These are phyloP conservation scores for Spongilla lacustris DNA, from an alignment of 37 sponge, comb jelly and placozoan genomes.

Conservation along the genomic window DNA sequence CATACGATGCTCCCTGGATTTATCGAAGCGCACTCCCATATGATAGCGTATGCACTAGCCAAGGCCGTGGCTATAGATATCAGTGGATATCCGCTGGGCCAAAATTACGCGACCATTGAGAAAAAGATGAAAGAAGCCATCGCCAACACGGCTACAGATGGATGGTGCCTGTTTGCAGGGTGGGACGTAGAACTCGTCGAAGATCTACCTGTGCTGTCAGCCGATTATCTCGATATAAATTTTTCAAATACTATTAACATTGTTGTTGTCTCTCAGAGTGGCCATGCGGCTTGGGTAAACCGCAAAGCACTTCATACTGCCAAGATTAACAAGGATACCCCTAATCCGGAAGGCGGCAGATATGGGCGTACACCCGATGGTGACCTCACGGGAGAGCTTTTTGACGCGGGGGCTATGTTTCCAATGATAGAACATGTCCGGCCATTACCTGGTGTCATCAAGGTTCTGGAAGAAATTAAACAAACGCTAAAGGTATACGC, in stretches of 20 bases:
- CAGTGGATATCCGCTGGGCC: background rate
- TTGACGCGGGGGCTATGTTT: conserved; percentile 17
- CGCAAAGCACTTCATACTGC: conserved; percentile 26
- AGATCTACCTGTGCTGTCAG: conserved; percentile 31
- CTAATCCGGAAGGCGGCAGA: conserved; percentile 9
- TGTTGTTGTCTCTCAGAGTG: conserved; percentile 29
- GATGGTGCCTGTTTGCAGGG: conserved; percentile 56
- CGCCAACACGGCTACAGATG: background rate
- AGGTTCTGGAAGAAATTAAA: background rate
- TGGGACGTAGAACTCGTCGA: conserved; percentile 47
- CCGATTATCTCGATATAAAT: conserved; percentile 32
- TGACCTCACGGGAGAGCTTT: conserved; percentile 39
- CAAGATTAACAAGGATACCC: conserved; percentile 13
- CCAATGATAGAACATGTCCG: background rate
- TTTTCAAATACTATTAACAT: conserved; percentile 29
- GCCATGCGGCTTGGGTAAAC: conserved; percentile 54
- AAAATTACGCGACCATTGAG: background rate
- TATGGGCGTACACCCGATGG: conserved; percentile 28
- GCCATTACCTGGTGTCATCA: background rate
- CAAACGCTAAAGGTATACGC: conserved; percentile 28
- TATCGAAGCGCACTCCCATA: conserved; percentile 63
- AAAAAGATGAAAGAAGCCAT: background rate
- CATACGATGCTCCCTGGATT: conserved; percentile 67
- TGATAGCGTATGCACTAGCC: background rate
- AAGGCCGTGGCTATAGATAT: background rate